A percentile compares a stretch with the other conserved stretches of the same genome.
Evolutionary conservation across 1,140 invertebrate genomes (phyloP).

Genomic region (Pseudomyrmex cubaensis): DNA sequence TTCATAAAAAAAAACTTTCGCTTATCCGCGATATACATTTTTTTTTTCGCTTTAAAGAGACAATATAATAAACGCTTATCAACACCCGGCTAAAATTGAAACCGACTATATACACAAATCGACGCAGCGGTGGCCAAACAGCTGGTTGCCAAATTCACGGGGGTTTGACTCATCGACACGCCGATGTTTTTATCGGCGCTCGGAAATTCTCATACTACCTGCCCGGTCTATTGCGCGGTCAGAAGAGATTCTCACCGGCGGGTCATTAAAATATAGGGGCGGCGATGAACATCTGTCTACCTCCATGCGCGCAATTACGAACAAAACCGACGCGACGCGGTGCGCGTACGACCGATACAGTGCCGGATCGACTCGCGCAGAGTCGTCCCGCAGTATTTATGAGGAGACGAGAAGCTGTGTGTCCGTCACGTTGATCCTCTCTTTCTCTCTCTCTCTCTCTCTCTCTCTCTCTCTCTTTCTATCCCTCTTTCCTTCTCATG

Average conservation of each 20-base stretch:
- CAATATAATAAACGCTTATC: slow-evolving; percentile 46
- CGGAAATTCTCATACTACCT: slow-evolving; percentile 66
- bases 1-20: too few relatives aligned
- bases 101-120: background rate
- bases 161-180: slow-evolving; percentile 47
- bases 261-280: slow-evolving; percentile 70
- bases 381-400: slow-evolving; percentile 49
- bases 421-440: slow-evolving; percentile 25
- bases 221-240: slow-evolving; percentile 35
- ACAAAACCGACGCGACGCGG: slow-evolving; percentile 68
- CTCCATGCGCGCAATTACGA: slow-evolving; percentile 67
- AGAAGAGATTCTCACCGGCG: slow-evolving; percentile 64
- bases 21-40: too few relatives aligned
- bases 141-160: slow-evolving; percentile 6
- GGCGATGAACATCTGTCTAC: slow-evolving; percentile 71
- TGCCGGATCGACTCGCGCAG: slow-evolving; percentile 5
- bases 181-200: slow-evolving; percentile 60
- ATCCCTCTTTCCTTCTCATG: slow-evolving; percentile 14
- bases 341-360: slow-evolving; percentile 51
- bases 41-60: slow-evolving; percentile 7
- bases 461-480: slow-evolving; percentile 3
- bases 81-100: background rate
- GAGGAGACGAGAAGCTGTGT: slow-evolving; percentile 43
- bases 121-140: slow-evolving; percentile 8
- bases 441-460: background rate